Conservation (phyloP, 2,888 invertebrate species). For the Parthenolecanium corni region DNA sequence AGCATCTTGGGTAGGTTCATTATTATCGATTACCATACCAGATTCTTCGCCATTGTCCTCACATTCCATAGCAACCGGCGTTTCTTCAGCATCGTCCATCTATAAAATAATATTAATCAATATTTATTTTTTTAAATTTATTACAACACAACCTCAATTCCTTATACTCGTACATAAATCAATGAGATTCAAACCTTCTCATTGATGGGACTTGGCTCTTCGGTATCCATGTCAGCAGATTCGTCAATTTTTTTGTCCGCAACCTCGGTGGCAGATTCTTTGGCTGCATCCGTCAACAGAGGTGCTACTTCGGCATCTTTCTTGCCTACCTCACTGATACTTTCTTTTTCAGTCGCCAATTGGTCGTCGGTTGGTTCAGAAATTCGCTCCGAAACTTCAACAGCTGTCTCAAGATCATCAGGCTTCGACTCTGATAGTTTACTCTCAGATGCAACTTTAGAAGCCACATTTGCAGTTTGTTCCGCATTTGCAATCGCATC, state of each 20-base stretch:
- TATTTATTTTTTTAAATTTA: background rate
- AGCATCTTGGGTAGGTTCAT: background rate
- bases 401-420: background rate
- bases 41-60: background rate
- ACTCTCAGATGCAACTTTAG: too few relatives aligned
- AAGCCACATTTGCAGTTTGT: background rate
- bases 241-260: background rate
- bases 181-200: background rate
- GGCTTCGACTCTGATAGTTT: too few relatives aligned
- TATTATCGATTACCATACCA: background rate
- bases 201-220: background rate
- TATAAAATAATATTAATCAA: background rate
- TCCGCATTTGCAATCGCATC: background rate
- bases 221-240: background rate
- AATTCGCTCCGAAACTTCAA: background rate
- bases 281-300: background rate
- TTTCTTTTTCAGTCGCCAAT: background rate
- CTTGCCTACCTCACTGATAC: background rate
- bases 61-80: background rate
- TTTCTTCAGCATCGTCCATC: constrained; percentile 1
- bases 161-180: too few relatives aligned
- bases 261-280: background rate
- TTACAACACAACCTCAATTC: too few relatives aligned
- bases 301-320: background rate
- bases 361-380: background rate